Base-by-base conservation (phyloP, 2,113 vertebrate genomes). In the Laterallus jamaicensis region DNA sequence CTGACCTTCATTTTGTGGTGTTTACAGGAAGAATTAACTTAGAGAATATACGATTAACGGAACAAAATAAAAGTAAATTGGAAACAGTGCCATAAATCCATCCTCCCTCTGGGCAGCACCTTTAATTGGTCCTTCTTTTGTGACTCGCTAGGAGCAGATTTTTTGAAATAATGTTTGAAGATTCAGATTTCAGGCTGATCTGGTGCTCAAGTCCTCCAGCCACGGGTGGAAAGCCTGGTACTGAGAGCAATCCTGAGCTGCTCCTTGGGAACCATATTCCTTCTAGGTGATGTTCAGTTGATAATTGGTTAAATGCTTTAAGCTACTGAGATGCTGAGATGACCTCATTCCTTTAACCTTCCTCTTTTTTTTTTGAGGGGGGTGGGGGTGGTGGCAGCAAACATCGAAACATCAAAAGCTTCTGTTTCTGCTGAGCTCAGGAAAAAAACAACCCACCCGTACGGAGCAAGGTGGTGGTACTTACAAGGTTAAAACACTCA, bases 301-400 rank as follows among this genome's bases (percentile, higher is more conserved):
- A 55, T 84, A 81, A 58, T 47, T n/a, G 60, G 76, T 95, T 91
- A 92, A 93, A 82, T 24, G 12, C 19, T 71, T 50, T 71, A 21
- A 81, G 83, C 40, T 56, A 29, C 68, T 31, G 49, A 91, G 67
- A 58, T 91, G 86, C 68, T 31, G 49, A 91, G 67, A 58, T 91
- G 86, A 84, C 88, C 86, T 93, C 68, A 8, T 93, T 92, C 50
- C 73, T 82, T 75, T 68, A 80, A 35, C 69, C 90, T 94, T 95
- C 80, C 16, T 17, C 18, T 80, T 93, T 66, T 24, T 66, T 94
- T 49, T 49, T 49, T 21, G 20, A 19, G 49, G 10, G 49, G 49
- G 49, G 49, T 44, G 49, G 20, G 21, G 16, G 44, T 16, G 22
- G 11, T 81, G 89, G 58, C 86, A 91, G 70, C 88, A 93, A 64